Evolutionary conservation across 2,113 vertebrate genomes (phyloP).

Genomic region (Stegastes partitus): DNA sequence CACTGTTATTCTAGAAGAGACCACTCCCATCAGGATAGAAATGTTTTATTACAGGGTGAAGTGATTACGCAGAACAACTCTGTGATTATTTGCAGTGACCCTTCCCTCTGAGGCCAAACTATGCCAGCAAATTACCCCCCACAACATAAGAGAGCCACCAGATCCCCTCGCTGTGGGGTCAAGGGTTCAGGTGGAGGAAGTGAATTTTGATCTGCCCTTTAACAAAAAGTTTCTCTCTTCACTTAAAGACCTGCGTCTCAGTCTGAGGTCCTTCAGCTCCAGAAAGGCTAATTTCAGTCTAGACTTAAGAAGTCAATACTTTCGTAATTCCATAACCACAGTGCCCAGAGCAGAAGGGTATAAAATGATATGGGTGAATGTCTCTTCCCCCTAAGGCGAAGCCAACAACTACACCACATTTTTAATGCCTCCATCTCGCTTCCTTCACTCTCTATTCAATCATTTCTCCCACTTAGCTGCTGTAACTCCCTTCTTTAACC

Average conservation of each 20-base stretch:
- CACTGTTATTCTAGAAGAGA: no score
- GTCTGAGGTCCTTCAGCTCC: constrained; percentile 10
- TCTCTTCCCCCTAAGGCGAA: constrained; percentile 53
- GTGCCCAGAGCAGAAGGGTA: constrained; percentile 44
- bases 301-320: constrained; percentile 59
- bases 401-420: constrained; percentile 40
- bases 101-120: no score
- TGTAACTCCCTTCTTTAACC: constrained; percentile 60
- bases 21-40: no score
- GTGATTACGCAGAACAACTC: no score
- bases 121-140: no score
- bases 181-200: no score
- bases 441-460: constrained; percentile 48
- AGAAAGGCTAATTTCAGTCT: constrained; percentile 46
- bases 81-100: no score
- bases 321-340: constrained; percentile 58
- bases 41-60: no score
- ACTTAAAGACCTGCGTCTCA: constrained; percentile 26
- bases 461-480: constrained; percentile 57
- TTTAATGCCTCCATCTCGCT: constrained; percentile 40
- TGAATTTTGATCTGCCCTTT: neutral
- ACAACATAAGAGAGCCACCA: no score
- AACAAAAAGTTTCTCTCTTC: constrained; percentile 3
- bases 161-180: no score
- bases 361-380: constrained; percentile 58